These are phyloP conservation scores for Therioaphis trifolii DNA, from an alignment of 2,888 invertebrate species.

Conservation along the genomic window DNA sequence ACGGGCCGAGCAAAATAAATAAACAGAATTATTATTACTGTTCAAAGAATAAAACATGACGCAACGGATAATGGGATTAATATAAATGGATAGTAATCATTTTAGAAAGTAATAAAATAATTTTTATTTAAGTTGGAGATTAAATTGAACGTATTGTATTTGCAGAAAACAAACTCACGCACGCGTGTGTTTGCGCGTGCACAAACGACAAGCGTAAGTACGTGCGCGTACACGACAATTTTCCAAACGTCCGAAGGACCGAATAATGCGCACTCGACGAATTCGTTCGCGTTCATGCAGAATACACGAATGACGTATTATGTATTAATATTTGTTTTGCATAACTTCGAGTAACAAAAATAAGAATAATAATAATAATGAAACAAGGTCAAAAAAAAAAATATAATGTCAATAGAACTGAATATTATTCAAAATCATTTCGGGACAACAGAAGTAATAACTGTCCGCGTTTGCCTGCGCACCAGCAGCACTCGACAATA, in stretches of 20 bases:
- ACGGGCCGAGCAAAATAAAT: not conserved
- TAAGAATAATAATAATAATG: too few relatives aligned
- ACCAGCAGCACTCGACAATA: too few relatives aligned
- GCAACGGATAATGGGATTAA: slow-evolving; percentile 41
- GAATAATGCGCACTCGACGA: not conserved
- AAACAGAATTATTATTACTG: not conserved
- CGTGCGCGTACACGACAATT: slow-evolving; percentile 2
- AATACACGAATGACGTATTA: too few relatives aligned
- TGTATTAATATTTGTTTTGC: not conserved
- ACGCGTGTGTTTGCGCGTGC: too few relatives aligned
- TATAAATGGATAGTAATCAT: slow-evolving; percentile 4
- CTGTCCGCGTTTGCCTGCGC: too few relatives aligned
- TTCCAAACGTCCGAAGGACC: slow-evolving; percentile 9
- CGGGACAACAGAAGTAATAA: too few relatives aligned
- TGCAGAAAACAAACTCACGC: too few relatives aligned
- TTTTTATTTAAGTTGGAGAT: slow-evolving; percentile 13
- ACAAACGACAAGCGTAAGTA: too few relatives aligned
- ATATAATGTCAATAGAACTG: not conserved
- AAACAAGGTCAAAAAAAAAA: not conserved
- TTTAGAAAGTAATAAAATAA: slow-evolving; percentile 50
- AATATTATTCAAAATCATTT: not conserved
- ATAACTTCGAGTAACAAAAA: not conserved
- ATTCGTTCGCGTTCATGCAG: too few relatives aligned
- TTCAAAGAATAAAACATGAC: slow-evolving; percentile 18
- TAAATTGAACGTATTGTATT: not conserved